A percentile compares a stretch with the other conserved stretches of the same genome.
Evolutionary conservation across 1,140 invertebrate genomes (phyloP).

Genomic region (Papilio helenus): DNA sequence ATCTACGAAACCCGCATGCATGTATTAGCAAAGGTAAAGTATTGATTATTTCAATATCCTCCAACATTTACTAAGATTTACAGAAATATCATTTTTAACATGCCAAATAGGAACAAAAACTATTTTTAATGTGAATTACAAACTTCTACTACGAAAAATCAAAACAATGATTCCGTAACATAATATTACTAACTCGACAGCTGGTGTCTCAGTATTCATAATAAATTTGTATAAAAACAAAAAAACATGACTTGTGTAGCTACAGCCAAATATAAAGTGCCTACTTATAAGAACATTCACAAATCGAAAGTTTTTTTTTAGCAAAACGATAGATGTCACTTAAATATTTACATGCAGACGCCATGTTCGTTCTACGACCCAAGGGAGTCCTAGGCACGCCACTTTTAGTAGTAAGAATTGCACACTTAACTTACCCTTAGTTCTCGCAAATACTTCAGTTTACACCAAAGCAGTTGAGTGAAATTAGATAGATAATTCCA

Average conservation of each 20-base stretch:
- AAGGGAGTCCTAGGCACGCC: conserved; percentile 66
- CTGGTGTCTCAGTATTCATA: conserved; percentile 34
- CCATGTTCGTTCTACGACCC: conserved; percentile 78
- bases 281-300: conserved; percentile 14
- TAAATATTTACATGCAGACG: conserved; percentile 81
- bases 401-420: conserved; percentile 52
- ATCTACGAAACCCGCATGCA: conserved; percentile 52
- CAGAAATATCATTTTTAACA: conserved; percentile 6
- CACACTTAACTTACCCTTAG: conserved; percentile 81
- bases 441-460: conserved; percentile 82
- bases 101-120: conserved; percentile 1
- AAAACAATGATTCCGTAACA: conserved; percentile 33
- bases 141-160: neutral
- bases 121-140: neutral
- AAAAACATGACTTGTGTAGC: neutral
- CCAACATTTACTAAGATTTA: conserved; percentile 2
- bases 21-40: conserved; percentile 35
- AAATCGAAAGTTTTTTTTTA: conserved; percentile 31
- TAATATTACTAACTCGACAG: conserved; percentile 33
- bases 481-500: conserved; percentile 85
- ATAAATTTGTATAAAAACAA: conserved; percentile 20
- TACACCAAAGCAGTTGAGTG: conserved; percentile 83
- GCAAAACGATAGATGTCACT: conserved; percentile 65
- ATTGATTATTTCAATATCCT: conserved; percentile 30
- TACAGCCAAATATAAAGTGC: conserved; percentile 29